Base-by-base conservation (phyloP, 2,888 invertebrate species). In the Thecophora atra region DNA sequence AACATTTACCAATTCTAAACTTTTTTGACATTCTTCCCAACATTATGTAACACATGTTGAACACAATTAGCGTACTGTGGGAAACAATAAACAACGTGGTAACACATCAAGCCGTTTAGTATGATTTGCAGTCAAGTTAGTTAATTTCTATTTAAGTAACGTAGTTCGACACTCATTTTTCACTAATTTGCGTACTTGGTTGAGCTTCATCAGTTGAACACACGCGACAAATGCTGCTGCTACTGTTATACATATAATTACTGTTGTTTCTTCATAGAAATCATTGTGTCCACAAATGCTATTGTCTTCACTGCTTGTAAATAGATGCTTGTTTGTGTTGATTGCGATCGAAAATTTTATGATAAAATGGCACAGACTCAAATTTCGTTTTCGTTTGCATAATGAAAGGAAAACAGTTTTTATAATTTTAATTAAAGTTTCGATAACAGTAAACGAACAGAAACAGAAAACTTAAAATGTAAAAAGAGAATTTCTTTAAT, bases 71-170 rank as follows among this genome's bases (percentile, higher is more conserved):
- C 78, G 77, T 77, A 72, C 78, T 74, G 73, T 72, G 78, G 78
- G 76, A 75, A 77, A 76, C 74, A 77, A 75, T 78, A 79, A 77
- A 77, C 82, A 80, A 81, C 81, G 83, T 79, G 82, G 84, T 83
- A 83, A 83, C 81, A 81, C 81, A 79, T 81, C 80, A 80, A 84
- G 81, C 83, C 83, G 83, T 83, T 84, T 84, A 80, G 83, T 83
- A 81, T 83, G 81, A 83, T 83, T 83, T 84, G 84, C 82, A 77
- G 82, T 79, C 81, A 82, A 82, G 84, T 84, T 84, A 84, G 83
- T 84, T 83, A 66, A 62, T 56, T 21, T 52, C 62, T 70, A 63
- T 63, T 70, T 47, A 58, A 47, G 51, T 68, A 58, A 37, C 21
- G 63, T 70, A 70, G 51, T 24, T 62, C 51, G 24, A 56, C 30